These are phyloP conservation scores for Microcebus griseorufus DNA, from an alignment of 2,113 vertebrate genomes.

Conservation along the genomic window DNA sequence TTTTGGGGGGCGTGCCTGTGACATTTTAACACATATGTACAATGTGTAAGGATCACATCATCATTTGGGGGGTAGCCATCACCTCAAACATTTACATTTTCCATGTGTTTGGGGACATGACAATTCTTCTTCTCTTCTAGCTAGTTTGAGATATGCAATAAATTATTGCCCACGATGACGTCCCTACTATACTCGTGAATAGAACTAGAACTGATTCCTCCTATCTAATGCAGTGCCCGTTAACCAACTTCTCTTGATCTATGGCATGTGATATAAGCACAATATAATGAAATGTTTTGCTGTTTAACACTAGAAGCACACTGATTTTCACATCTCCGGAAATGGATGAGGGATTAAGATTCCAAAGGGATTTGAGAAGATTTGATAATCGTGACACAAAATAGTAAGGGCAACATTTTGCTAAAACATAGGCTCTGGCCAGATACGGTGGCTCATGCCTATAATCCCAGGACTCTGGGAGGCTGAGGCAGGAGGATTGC, in stretches of 20 bases:
- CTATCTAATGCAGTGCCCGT: background rate
- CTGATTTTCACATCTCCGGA: background rate
- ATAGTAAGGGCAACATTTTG: background rate
- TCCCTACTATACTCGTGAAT: background rate
- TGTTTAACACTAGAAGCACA: background rate
- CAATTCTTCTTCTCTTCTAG: background rate
- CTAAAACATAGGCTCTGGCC: too few species aligned
- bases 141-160: background rate
- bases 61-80: background rate
- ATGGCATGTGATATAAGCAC: background rate
- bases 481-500: too few species aligned
- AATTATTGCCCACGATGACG: background rate
- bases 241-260: background rate
- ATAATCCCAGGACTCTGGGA: too few species aligned
- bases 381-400: background rate
- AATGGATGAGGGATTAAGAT: too few species aligned
- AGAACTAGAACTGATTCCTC: background rate
- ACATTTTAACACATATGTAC: background rate
- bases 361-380: background rate
- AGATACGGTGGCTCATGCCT: accelerated
- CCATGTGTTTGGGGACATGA: background rate
- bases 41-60: background rate
- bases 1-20: background rate
- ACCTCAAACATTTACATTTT: background rate
- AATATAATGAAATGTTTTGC: background rate